Conservation (phyloP, 2,113 vertebrate species). For the Agelaius phoeniceus region DNA sequence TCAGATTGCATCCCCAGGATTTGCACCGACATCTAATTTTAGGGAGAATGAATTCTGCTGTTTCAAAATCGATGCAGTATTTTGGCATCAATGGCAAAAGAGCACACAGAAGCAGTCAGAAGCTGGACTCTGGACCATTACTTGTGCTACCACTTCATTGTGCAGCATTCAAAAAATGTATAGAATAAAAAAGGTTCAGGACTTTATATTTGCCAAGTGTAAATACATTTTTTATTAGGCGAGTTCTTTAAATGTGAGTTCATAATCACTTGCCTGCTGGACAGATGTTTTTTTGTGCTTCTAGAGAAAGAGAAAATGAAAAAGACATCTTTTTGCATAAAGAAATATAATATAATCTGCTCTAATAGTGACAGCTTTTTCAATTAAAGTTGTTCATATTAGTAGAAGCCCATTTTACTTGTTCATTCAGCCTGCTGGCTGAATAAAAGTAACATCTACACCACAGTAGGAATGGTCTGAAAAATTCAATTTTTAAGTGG, state of each 20-base stretch:
- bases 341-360: neutral
- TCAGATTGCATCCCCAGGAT: neutral
- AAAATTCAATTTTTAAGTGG: neutral
- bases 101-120: neutral
- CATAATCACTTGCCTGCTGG: constrained; percentile 1
- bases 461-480: neutral
- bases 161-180: neutral
- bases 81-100: neutral
- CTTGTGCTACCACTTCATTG: neutral
- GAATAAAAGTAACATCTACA: neutral
- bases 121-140: neutral
- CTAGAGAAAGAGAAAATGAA: neutral
- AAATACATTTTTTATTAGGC: constrained; percentile 7
- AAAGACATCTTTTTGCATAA: neutral
- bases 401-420: constrained; percentile 1
- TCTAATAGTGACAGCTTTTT: neutral
- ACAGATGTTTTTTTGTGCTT: neutral
- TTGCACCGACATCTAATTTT: neutral
- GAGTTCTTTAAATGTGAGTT: neutral
- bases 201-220: neutral
- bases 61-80: neutral
- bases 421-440: neutral
- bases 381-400: neutral
- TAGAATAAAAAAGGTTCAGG: neutral
- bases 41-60: neutral